Base-by-base conservation (phyloP, 2,888 invertebrate species). In the Malacosoma neustria region DNA sequence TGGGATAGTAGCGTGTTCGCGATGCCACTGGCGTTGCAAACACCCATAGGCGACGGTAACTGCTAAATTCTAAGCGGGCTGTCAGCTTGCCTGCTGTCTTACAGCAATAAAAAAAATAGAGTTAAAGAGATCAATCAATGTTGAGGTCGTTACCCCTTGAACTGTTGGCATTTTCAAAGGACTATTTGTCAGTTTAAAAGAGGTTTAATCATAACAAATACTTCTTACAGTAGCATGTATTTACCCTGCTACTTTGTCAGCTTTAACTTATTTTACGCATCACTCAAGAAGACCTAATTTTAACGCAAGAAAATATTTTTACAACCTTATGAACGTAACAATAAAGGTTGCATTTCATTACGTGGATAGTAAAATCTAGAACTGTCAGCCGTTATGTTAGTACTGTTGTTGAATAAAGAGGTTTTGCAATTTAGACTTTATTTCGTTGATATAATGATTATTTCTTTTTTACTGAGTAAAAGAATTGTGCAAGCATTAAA, bases 251-350 rank as follows among this genome's bases (percentile, higher is more conserved):
- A 67, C 59, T 68, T 70, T 67, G 61, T 57, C 47, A 57, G 57
- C 51, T 56, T 48, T 61, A 61, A 74, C 50, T 59, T 74, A 73
- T 69, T 57, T 49, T 57, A 43, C 43, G 44, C 65, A 74, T 71
- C 72, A 68, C 57, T 74, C 68, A 71, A 59, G 51, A 49, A 45
- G 46, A 7, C 5, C 22, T 3, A 22, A 22, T 22, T 5, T 9
- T 22, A 22, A 22, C 22, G 9, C 9, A 22, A 5, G 5, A 7
- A 9, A 22, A 2, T 3, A 9, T 2, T 9, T 22, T 22, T 22
- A 4, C 22, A 22, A 1, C 22, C 6, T 22, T 22, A 22, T 4
- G 3, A 0, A 7, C 22, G 0, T 4, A 4, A 7, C 1, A 22
- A 2, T 22, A 22, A 5, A 22, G 22, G 22, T 22, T 22, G 9